Conservation (phyloP, 2,113 vertebrate species). For the Phylloscopus trochiloides region DNA sequence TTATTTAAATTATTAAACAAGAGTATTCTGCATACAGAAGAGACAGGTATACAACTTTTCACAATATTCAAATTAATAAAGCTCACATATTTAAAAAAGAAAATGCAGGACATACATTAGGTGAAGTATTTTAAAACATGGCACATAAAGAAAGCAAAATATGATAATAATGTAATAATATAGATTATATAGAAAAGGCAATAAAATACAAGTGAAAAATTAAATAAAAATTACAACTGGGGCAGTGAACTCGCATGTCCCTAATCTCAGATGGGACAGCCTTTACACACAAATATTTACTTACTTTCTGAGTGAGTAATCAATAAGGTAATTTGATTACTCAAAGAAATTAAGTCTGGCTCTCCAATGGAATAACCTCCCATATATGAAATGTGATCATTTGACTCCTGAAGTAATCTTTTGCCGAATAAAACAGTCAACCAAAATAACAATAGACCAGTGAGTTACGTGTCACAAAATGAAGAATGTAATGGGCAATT, state of each 20-base stretch:
- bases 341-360: neutral
- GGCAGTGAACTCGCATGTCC: neutral
- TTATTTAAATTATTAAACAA: neutral
- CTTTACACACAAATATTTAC: neutral
- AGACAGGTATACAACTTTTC: neutral
- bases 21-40: neutral
- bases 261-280: neutral
- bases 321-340: neutral
- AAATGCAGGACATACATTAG: neutral
- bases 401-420: neutral
- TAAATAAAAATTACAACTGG: neutral
- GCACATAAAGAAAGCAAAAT: neutral
- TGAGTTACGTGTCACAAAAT: neutral
- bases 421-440: neutral
- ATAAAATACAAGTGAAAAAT: neutral
- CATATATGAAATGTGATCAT: neutral
- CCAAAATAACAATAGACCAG: neutral
- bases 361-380: neutral
- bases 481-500: neutral
- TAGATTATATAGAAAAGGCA: neutral
- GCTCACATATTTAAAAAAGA: neutral
- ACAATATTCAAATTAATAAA: neutral
- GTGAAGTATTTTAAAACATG: neutral
- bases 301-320: neutral
- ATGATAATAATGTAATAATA: neutral